Evolutionary conservation across 2,113 vertebrate genomes (phyloP).

Genomic region (Aldabrachelys gigantea): DNA sequence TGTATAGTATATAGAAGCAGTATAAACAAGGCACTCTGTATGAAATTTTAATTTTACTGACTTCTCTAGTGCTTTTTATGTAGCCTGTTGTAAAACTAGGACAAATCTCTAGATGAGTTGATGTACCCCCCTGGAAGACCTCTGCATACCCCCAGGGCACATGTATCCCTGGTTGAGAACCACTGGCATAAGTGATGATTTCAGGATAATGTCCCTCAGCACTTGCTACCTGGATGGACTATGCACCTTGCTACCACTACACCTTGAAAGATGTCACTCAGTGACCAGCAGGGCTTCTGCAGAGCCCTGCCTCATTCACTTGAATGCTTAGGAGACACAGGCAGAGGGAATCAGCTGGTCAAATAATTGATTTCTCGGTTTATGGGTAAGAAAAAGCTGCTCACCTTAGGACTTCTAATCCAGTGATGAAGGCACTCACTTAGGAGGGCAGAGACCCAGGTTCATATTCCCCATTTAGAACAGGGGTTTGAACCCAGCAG

Average conservation of each 20-base stretch:
- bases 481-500: background rate
- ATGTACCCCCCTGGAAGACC: no score
- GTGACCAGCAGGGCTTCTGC: no score
- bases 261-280: background rate
- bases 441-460: background rate
- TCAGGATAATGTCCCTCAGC: background rate
- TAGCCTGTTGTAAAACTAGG: no score
- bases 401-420: background rate
- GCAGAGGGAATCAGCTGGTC: background rate
- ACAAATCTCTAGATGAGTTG: no score
- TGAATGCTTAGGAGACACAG: background rate
- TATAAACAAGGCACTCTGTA: no score
- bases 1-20: no score
- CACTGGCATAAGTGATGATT: background rate
- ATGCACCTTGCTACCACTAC: background rate
- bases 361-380: background rate
- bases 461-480: background rate
- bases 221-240: background rate
- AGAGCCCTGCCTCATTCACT: background rate
- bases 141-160: no score
- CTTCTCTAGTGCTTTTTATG: no score
- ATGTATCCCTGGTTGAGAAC: no score
- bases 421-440: background rate
- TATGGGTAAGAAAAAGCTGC: background rate
- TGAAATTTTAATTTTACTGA: no score